A percentile compares a stretch with the other conserved stretches of the same genome.
phyloP scores from a whole-genome alignment of 2,113 vertebrate species.

The Recurvirostra avosetta region DNA sequence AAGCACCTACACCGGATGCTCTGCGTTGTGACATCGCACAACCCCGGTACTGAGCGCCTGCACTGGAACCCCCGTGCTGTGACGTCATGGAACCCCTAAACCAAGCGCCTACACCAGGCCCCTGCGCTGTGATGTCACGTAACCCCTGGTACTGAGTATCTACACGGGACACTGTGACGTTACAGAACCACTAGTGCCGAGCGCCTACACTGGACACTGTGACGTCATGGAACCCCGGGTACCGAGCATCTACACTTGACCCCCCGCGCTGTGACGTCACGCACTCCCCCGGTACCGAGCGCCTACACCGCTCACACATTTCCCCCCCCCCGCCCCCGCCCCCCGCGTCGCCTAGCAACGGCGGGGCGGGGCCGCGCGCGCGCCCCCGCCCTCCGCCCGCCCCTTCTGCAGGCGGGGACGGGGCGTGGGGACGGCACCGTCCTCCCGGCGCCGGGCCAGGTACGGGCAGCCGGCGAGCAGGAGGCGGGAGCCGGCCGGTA shows the following conservation, averaged over 20 bases:
- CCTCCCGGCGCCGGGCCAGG: background rate
- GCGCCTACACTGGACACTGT: too few relatives aligned
- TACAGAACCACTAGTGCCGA: background rate
- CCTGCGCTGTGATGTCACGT: too few relatives aligned
- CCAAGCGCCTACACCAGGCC: too few relatives aligned
- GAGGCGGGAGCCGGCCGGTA: background rate
- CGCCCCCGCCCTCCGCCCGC: background rate
- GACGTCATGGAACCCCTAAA: too few relatives aligned
- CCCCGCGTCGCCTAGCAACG: constrained; percentile 73
- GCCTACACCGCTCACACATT: too few relatives aligned
- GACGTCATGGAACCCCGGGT: background rate
- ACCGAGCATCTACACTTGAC: too few relatives aligned
- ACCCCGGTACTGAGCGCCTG: background rate
- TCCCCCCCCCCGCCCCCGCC: background rate
- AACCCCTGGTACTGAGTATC: too few relatives aligned
- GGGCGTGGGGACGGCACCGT: background rate
- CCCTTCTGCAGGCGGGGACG: background rate
- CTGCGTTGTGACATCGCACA: too few relatives aligned
- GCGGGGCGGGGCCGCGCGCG: constrained; percentile 14
- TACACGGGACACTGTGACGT: background rate
- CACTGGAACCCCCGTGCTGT: background rate
- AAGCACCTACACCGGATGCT: background rate
- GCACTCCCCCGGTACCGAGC: too few relatives aligned
- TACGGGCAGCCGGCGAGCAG: background rate
- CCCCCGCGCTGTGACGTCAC: too few relatives aligned